Evolutionary conservation across 2,113 vertebrate genomes (phyloP), one percentile per base, ranked within the genome.

Genomic region (Toxostoma redivivum): DNA sequence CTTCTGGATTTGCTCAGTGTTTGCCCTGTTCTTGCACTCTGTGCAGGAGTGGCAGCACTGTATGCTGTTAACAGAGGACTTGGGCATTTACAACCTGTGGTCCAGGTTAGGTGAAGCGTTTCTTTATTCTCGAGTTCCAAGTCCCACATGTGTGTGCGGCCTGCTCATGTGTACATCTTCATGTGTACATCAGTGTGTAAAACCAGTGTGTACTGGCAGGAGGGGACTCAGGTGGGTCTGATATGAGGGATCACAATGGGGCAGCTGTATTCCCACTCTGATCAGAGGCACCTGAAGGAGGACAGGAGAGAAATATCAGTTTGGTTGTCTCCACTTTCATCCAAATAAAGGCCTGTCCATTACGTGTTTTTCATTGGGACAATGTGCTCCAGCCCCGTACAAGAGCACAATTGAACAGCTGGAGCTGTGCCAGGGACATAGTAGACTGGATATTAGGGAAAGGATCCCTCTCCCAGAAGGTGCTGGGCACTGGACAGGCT

Each of bases 201-300:
- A 78, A 47, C 2, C 0, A 56, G 37, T 4, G 4, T 11, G 15
- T 28, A 47, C 31, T 1, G 12, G 42, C 6, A 2, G 45, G 40
- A 56, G 14, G 40, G 57, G 58, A 11, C 25, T 61, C 44, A 53
- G 40, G 8, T 25, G 48, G 27, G 33, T 62, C 18, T 30, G 38
- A 1, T 54, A 5, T 18, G n/a, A 71, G 44, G 11, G 37, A 37
- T 70, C 31, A 48, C 18, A 10, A 7, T 11, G 18, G 20, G 23
- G 38, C 64, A 85, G 25, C 37, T 45, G 0, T 47, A 28, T 51
- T 69, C 37, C 60, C 24, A 7, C 10, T 62, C 64, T 48, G 47
- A n/a, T 42, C 60, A 33, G 77, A 66, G 48, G 54, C 5, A 90
- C 28, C 18, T 81, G 51, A 70, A 72, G 67, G 19, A 95, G 51